Percentiles rank a stretch among this genome's conserved stretches.
Conservation (phyloP, 2,797 vertebrate genomes). For the Valencia hispanica region DNA sequence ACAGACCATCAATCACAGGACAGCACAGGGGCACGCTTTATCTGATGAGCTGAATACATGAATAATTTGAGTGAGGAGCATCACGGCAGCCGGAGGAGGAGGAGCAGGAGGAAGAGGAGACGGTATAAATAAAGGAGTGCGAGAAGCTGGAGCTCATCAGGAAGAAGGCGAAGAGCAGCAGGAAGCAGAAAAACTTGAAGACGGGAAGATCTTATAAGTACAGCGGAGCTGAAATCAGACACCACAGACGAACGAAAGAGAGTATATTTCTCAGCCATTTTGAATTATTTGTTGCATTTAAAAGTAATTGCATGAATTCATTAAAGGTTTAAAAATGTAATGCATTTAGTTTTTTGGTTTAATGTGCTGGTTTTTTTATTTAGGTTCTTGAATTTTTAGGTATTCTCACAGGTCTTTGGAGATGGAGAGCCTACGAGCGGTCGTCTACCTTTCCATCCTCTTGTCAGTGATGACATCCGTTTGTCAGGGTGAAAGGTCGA, state of each 20-base stretch:
- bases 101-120: slow-evolving; percentile 18
- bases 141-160: not conserved
- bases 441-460: slow-evolving; percentile 73
- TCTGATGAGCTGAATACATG: slow-evolving; percentile 49
- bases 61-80: slow-evolving; percentile 26
- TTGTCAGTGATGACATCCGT: slow-evolving; percentile 70
- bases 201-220: not conserved
- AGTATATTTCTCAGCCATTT: not conserved
- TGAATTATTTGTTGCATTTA: not conserved
- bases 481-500: slow-evolving; percentile 73
- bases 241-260: slow-evolving; percentile 22
- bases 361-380: not conserved
- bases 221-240: slow-evolving; percentile 2
- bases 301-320: slow-evolving; percentile 24
- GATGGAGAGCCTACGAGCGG: slow-evolving; percentile 75
- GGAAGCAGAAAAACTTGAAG: not conserved
- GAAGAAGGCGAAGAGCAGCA: slow-evolving; percentile 2
- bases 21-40: not conserved
- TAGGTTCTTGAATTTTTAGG: not conserved
- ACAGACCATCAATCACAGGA: slow-evolving; percentile 46
- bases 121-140: slow-evolving; percentile 50
- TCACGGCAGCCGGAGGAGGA: slow-evolving; percentile 15
- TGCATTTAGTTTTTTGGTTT: not conserved
- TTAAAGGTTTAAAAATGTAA: not conserved
- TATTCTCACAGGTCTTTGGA: not conserved